Evolutionary conservation across 2,113 vertebrate genomes (phyloP), one percentile per base, ranked within the genome.

Genomic region (Platanista minor): DNA sequence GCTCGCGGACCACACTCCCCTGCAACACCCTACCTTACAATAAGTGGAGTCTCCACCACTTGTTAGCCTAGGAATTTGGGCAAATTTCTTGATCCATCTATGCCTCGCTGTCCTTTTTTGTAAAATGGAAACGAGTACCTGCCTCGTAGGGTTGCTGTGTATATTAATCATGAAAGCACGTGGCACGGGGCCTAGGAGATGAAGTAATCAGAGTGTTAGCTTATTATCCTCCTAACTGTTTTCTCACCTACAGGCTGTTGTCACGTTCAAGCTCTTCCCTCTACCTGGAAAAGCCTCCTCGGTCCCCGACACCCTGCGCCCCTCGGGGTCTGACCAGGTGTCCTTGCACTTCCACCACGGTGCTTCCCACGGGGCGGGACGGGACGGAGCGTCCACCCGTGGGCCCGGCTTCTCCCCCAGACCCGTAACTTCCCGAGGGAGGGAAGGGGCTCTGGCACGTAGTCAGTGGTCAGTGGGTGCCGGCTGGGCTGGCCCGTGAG

Each of bases 211-310:
- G 33, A 80, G 46, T 4, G 46, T 66, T 11, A n/a, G 67, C 10
- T 46, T 15, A 1, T 39, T 3, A 2, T 36, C 3, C n/a, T 17
- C 11, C 10, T 3, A 59, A 13, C 21, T 49, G 4, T 39, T 39
- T 61, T 61, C 59, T 75, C 18, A 29, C 13, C 27, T 57, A 23
- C n/a, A 36, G 13, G 21, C 59, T 81, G 59, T 13, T 59, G 52
- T 54, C 20, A 9, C n/a, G 36, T 69, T 84, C 17, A 41, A 61
- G 29, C 39, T 1, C 17, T 8, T 18, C 29, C 25, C 81, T 41
- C 59, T 41, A 52, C 77, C 66, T 20, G 27, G 90, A 59, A 61
- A 77, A 82, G 49, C 64, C 59, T 21, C 41, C 43, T 61, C 57
- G 15, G 23, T 17, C n/a, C 57, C 54, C 80, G 2, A 39, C 14